A percentile compares a stretch with the other conserved stretches of the same genome.
phyloP scores from a whole-genome alignment of 2,113 vertebrate genomes.

The Tenrec ecaudatus region DNA sequence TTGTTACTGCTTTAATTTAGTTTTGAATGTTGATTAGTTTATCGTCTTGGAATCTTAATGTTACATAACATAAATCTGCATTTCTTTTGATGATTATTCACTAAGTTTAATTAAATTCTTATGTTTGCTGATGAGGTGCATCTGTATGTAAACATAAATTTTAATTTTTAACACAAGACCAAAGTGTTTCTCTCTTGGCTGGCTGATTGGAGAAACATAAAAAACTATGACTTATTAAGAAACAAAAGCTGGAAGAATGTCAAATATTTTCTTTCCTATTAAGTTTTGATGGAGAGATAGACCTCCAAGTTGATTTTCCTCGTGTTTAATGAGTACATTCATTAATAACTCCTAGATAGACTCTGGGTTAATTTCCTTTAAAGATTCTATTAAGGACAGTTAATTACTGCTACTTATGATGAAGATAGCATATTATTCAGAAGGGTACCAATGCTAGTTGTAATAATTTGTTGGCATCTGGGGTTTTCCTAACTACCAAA shows the following conservation, averaged over 20 bases:
- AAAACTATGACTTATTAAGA: constrained; percentile 61
- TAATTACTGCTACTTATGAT: constrained; percentile 63
- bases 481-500: constrained; percentile 48
- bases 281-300: constrained; percentile 63
- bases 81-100: constrained; percentile 49
- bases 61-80: constrained; percentile 18
- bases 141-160: constrained; percentile 43
- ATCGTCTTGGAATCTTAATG: background rate
- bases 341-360: constrained; percentile 52
- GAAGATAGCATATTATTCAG: constrained; percentile 36
- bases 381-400: constrained; percentile 63
- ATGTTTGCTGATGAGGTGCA: background rate
- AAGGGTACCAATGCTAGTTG: background rate
- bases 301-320: constrained; percentile 57
- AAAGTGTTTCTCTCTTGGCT: constrained; percentile 44
- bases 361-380: constrained; percentile 68
- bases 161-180: constrained; percentile 37
- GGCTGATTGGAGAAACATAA: constrained; percentile 59
- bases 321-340: constrained; percentile 33
- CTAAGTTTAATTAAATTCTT: constrained; percentile 46
- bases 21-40: constrained; percentile 4
- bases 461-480: constrained; percentile 1
- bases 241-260: constrained; percentile 68
- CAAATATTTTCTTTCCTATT: constrained; percentile 73
- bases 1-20: background rate